Percentiles rank a stretch among this genome's conserved stretches.
phyloP scores from a whole-genome alignment of 1,140 invertebrate species.

The Metaphire vulgaris region DNA sequence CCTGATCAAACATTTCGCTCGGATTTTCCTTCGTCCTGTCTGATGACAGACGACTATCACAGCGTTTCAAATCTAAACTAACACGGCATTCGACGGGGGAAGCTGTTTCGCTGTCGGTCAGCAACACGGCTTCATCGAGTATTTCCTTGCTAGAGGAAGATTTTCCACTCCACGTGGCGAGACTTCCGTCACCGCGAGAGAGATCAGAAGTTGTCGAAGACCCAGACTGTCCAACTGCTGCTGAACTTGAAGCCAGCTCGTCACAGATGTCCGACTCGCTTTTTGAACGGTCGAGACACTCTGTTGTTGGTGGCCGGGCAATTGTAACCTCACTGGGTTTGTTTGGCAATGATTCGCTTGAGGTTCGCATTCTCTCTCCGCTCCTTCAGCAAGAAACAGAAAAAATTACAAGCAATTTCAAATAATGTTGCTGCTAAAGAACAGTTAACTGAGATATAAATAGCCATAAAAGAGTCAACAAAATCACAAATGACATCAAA shows the following conservation, averaged over 20 bases:
- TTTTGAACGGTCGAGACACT: not conserved
- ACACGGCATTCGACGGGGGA: too few relatives aligned
- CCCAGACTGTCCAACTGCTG: not conserved
- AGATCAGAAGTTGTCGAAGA: not conserved
- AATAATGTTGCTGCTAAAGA: too few relatives aligned
- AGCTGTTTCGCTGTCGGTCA: not conserved
- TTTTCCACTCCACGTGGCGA: not conserved
- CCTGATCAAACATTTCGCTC: too few relatives aligned
- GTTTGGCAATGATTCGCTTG: not conserved
- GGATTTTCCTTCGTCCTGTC: too few relatives aligned
- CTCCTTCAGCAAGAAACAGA: not conserved
- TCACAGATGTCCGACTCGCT: not conserved
- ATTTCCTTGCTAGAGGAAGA: not conserved
- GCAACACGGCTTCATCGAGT: not conserved
- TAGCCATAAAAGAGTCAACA: too few relatives aligned
- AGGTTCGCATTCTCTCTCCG: not conserved
- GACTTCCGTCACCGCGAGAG: not conserved
- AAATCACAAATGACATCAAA: too few relatives aligned
- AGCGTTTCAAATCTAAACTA: too few relatives aligned
- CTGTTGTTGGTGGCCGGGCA: not conserved
- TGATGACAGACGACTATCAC: too few relatives aligned
- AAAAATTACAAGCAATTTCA: too few relatives aligned
- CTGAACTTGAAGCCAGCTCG: not conserved
- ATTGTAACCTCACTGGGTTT: not conserved
- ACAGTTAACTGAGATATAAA: too few relatives aligned